These are phyloP conservation scores for Metaphire vulgaris DNA, from an alignment of 1,140 invertebrate species.

Conservation along the genomic window DNA sequence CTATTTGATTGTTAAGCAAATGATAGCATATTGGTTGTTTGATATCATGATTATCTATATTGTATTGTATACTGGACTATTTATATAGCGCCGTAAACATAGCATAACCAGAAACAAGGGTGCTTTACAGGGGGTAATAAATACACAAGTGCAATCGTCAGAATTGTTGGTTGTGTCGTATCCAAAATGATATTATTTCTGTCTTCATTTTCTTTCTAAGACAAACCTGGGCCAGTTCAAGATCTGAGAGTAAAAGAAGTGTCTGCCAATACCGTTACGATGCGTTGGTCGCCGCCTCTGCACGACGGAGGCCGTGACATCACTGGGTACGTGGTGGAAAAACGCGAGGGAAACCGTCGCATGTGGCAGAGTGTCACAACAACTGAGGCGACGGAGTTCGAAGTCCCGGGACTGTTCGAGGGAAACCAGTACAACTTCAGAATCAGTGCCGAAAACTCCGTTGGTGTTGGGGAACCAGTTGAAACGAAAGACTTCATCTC, in stretches of 20 bases:
- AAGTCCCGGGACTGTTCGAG: conserved; percentile 80
- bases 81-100: too few species aligned
- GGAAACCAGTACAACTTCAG: conserved; percentile 83
- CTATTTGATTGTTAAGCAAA: too few species aligned
- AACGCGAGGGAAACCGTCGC: conserved; percentile 71
- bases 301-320: conserved; percentile 89
- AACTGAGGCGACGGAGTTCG: conserved; percentile 28
- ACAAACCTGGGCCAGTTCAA: conserved; percentile 78
- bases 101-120: too few species aligned
- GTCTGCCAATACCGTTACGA: conserved; percentile 57
- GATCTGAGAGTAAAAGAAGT: conserved; percentile 45
- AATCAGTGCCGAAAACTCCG: conserved; percentile 87
- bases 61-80: too few species aligned
- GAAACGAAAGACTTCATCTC: conserved; percentile 51
- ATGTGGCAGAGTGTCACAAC: conserved; percentile 86
- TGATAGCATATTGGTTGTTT: too few species aligned
- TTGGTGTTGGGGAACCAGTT: conserved; percentile 84
- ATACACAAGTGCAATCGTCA: too few species aligned
- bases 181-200: too few species aligned
- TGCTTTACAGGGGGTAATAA: too few species aligned
- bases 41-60: too few species aligned
- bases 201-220: conserved; percentile 60
- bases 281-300: conserved; percentile 70
- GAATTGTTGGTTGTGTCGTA: neutral
- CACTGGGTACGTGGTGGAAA: conserved; percentile 84